Conservation (phyloP, 2,888 invertebrate genomes). For the Gonocerus acuteangulatus region DNA sequence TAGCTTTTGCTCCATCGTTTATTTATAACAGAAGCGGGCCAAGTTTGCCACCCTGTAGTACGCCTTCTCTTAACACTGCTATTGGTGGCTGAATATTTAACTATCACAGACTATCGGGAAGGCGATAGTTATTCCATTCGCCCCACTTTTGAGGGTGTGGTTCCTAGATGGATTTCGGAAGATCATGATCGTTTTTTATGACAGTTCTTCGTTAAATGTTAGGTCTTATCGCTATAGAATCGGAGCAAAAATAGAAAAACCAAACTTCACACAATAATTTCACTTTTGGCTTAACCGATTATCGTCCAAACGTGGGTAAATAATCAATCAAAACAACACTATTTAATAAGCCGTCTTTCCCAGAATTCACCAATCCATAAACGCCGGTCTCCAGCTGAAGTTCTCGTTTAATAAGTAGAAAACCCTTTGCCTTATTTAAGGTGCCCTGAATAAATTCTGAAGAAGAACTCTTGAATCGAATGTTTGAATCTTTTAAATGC, state of each 20-base stretch:
- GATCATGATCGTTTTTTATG: no score
- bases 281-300: no score
- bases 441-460: background rate
- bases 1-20: background rate
- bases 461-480: background rate
- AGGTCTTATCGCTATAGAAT: no score
- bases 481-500: background rate
- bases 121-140: no score
- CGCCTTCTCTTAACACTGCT: background rate
- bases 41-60: background rate
- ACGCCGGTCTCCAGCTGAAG: background rate
- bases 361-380: background rate
- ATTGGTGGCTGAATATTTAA: background rate
- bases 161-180: no score
- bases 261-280: background rate
- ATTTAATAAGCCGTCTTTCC: background rate
- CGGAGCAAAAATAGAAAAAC: background rate
- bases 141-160: no score
- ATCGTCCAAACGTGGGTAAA: background rate
- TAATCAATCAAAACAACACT: background rate
- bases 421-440: background rate
- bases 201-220: no score
- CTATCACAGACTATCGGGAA: no score
- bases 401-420: background rate
- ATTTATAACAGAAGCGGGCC: background rate